These are phyloP conservation scores for Xyliphius kryptos DNA, from an alignment of 2,113 vertebrate genomes.

Conservation along the genomic window DNA sequence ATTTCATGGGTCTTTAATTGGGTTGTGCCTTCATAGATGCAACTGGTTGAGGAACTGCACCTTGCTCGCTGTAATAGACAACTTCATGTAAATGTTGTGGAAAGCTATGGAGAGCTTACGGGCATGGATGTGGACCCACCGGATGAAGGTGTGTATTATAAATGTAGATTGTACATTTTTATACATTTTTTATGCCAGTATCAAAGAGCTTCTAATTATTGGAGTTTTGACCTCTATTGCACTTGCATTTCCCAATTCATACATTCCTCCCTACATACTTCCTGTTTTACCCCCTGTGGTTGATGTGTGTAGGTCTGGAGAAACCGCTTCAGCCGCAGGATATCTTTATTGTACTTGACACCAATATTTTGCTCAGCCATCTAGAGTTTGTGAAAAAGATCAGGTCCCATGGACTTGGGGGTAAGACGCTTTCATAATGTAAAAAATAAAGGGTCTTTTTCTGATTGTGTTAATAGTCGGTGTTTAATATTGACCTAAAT, in stretches of 20 bases:
- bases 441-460: too few species aligned
- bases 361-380: conserved; percentile 90
- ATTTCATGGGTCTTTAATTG: neutral
- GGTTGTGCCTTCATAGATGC: conserved; percentile 60
- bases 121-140: conserved; percentile 83
- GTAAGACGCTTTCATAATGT: conserved; percentile 50
- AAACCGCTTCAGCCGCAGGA: conserved; percentile 52
- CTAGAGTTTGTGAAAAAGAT: conserved; percentile 79
- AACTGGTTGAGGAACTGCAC: conserved; percentile 78
- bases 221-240: neutral
- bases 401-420: conserved; percentile 70
- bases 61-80: conserved; percentile 71
- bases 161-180: too few species aligned
- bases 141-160: conserved; percentile 54
- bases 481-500: too few species aligned
- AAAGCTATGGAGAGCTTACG: conserved; percentile 78
- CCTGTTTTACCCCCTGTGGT: neutral
- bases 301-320: conserved; percentile 49
- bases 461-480: too few species aligned
- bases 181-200: neutral
- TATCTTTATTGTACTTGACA: conserved; percentile 82
- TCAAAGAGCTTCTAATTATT: neutral
- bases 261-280: neutral
- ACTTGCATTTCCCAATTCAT: neutral
- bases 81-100: conserved; percentile 64